A percentile compares a stretch with the other conserved stretches of the same genome.
These are phyloP conservation scores for Microcebus ravelobensis DNA, from an alignment of 2,113 vertebrate genomes.

Conservation along the genomic window DNA sequence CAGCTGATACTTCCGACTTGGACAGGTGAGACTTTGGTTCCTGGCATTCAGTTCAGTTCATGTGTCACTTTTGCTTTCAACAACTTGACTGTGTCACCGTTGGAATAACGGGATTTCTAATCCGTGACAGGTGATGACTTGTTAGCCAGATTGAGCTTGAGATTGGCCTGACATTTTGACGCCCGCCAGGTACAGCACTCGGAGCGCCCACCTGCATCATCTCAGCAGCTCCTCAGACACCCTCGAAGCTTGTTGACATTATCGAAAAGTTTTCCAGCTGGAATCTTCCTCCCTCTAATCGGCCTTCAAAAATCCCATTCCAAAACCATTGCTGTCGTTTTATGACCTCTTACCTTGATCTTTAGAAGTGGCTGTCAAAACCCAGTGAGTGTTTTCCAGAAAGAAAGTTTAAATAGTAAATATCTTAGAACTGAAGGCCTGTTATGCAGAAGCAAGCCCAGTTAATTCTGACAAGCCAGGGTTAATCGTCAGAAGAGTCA, in stretches of 20 bases:
- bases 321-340: neutral
- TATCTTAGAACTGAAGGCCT: neutral
- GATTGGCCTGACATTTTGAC: accelerated
- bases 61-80: neutral
- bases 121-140: neutral
- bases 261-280: neutral
- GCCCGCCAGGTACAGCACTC: neutral
- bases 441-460: neutral
- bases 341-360: neutral
- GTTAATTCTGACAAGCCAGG: neutral
- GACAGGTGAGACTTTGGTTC: neutral
- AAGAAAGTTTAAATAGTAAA: constrained; percentile 14
- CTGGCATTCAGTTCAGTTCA: neutral
- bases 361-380: neutral
- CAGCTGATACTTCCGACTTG: neutral
- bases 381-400: neutral
- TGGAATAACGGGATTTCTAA: neutral
- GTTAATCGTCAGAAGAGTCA: neutral
- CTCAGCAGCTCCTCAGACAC: neutral
- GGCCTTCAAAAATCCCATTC: neutral
- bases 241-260: neutral
- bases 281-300: neutral
- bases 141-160: neutral
- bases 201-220: neutral
- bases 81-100: neutral